phyloP scores from a whole-genome alignment of 2,113 vertebrate genomes.

The Gymnorhina tibicen region DNA sequence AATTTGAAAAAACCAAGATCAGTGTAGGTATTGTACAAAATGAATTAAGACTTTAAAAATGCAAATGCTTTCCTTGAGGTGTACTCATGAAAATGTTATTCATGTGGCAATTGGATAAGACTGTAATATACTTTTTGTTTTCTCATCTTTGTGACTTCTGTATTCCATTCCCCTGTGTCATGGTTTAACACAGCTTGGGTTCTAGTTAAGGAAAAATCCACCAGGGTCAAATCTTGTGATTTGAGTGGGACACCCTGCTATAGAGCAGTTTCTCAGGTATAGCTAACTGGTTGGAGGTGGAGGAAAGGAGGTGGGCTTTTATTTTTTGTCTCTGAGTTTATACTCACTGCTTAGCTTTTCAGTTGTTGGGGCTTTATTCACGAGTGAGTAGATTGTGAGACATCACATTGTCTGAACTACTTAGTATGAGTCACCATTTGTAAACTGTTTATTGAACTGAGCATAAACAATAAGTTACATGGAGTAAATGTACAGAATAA shows the following conservation, averaged over 20 bases:
- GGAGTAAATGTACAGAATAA: not conserved
- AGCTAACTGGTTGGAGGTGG: not conserved
- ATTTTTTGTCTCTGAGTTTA: not conserved
- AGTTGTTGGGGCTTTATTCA: not conserved
- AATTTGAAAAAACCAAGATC: not conserved
- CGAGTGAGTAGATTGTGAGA: not conserved
- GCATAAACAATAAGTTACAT: not conserved
- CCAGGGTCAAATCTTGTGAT: too few relatives aligned
- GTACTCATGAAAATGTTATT: not conserved
- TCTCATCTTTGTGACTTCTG: not conserved
- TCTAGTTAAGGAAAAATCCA: too few relatives aligned
- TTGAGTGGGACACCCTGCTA: not conserved
- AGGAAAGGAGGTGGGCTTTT: not conserved
- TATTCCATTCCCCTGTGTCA: not conserved
- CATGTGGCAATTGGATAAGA: not conserved
- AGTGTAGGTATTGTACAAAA: not conserved
- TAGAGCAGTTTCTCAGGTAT: not conserved
- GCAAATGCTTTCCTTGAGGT: not conserved
- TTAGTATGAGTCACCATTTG: not conserved
- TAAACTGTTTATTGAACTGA: not conserved
- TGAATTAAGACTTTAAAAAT: not conserved
- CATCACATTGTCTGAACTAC: not conserved
- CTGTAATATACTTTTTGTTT: not conserved
- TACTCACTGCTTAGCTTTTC: not conserved
- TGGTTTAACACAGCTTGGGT: too few relatives aligned